Base-by-base conservation (phyloP, 2,113 vertebrate genomes). In the Cepphus grylle region DNA sequence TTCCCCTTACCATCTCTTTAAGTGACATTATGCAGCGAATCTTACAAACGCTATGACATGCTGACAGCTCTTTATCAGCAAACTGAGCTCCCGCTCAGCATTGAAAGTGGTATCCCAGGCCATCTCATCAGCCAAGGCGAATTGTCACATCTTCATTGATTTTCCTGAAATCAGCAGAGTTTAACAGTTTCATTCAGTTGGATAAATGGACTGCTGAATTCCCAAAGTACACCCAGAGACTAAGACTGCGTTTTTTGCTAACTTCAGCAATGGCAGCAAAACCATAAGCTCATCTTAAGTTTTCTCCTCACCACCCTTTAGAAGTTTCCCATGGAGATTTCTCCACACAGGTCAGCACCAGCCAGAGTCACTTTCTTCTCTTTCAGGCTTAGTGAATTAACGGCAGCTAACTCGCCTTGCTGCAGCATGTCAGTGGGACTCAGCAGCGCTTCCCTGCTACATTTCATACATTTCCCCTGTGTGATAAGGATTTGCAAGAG, bases 101-200 rank as follows among this genome's bases (percentile, higher is more conserved):
- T 2, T 56, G 55, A 52, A 91, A 83, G 50, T 15, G 27, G 40
- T 52, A 67, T 92, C 61, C 83, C 62, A n/a, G 53, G 73, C 58
- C 77, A 72, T 38, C 62, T 61, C 88, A 43, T 81, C 86, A 61
- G 40, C 49, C 45, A 59, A 76, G 58, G 73, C 34, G 85, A 91
- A 94, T 65, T 78, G 71, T 81, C 73, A 79, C 58, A 92, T 71
- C 77, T 90, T 81, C 73, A 93, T 53, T 38, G 73, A 96, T 91
- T 81, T 73, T 66, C 47, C 72, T 74, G 80, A 91, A 88, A 92
- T 56, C 76, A 62, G 43, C 29, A 63, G 45, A 90, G 67, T 85
- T 63, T 53, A 71, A 26, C 55, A 16, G 70, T 87, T 92, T 89
- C 63, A 62, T 79, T 89, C 84, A 87, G 38, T 27, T 40, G 61